Conservation (phyloP, 35 echinoderm and acorn worm species). For the Eucidaris tribuloides region DNA sequence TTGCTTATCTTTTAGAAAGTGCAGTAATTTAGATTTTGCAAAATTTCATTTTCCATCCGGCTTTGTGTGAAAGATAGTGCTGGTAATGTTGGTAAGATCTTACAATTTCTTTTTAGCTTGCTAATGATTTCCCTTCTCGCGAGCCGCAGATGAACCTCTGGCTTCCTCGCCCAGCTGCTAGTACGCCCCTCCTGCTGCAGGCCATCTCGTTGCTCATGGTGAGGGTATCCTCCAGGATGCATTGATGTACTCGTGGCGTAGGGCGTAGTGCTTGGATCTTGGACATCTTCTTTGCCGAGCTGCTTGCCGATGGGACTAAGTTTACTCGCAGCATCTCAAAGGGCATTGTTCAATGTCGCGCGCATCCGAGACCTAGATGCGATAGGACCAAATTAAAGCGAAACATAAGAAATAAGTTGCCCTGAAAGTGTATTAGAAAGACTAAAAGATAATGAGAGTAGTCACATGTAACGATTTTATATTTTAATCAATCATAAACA, state of each 20-base stretch:
- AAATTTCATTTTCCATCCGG: no score
- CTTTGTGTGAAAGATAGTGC: no score
- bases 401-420: not conserved
- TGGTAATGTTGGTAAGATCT: no score
- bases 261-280: slow-evolving; percentile 92
- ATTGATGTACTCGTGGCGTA: slow-evolving; percentile 91
- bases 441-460: no score
- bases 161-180: slow-evolving; percentile 95
- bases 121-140: slow-evolving; percentile 80
- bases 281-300: slow-evolving; percentile 96
- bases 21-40: no score
- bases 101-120: no score
- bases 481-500: no score
- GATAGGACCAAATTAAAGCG: not conserved
- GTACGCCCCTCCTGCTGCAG: slow-evolving; percentile 71
- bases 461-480: no score
- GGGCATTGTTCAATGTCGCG: slow-evolving; percentile 96
- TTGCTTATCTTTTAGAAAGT: no score
- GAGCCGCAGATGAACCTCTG: slow-evolving; percentile 84
- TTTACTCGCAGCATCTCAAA: slow-evolving; percentile 87
- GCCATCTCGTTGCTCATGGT: slow-evolving; percentile 78
- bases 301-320: slow-evolving; percentile 81
- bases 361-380: slow-evolving; percentile 83
- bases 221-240: slow-evolving; percentile 90
- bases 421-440: no score